A percentile compares a stretch with the other conserved stretches of the same genome.
Evolutionary conservation across 2,797 vertebrate genomes (phyloP).

Genomic region (Malurus splendens): DNA sequence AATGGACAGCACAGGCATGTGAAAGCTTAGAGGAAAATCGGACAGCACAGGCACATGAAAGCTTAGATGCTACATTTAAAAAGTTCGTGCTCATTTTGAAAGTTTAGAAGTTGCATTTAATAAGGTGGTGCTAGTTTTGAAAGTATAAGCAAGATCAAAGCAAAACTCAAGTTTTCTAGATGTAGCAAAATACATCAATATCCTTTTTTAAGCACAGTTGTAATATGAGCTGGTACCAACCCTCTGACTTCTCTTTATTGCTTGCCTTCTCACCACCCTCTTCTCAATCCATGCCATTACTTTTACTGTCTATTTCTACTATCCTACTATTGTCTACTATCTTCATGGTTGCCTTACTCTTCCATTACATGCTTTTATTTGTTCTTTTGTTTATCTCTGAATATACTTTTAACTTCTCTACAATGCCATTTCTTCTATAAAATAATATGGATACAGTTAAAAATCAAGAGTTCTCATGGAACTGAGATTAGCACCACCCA

Average conservation of each 20-base stretch:
- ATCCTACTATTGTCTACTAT: not conserved
- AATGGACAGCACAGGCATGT: not conserved
- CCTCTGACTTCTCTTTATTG: not conserved
- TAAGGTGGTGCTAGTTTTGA: not conserved
- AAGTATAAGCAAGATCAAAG: not conserved
- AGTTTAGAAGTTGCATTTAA: not conserved
- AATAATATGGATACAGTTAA: rapidly evolving
- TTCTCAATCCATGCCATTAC: not conserved
- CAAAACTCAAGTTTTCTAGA: not conserved
- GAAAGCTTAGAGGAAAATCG: not conserved
- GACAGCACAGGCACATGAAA: not conserved
- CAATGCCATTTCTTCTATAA: not conserved
- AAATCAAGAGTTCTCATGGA: not conserved
- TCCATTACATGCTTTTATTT: not conserved
- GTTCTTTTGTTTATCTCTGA: not conserved
- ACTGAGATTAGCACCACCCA: not conserved
- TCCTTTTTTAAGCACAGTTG: not conserved
- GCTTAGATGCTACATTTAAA: not conserved
- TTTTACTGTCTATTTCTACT: not conserved
- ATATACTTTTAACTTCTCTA: not conserved
- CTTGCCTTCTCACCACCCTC: not conserved
- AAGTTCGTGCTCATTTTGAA: not conserved
- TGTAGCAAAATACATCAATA: not conserved
- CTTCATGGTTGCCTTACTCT: not conserved
- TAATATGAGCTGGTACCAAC: not conserved